Evolutionary conservation across 2,888 invertebrate species (phyloP), one percentile per base, ranked within the genome.

Genomic region (Melanchra persicariae): DNA sequence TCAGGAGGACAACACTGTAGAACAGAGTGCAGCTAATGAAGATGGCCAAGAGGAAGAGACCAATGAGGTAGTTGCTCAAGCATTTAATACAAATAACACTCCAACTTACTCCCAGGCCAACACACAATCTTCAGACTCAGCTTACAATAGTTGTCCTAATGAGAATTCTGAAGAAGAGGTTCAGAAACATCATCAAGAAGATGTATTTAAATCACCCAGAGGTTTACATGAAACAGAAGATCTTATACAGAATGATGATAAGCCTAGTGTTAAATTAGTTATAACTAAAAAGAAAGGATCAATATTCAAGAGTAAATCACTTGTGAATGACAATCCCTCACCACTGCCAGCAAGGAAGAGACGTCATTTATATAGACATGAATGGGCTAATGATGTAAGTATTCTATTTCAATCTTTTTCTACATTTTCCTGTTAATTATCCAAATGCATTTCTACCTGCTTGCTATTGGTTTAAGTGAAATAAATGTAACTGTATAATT

Each of bases 211-310:
- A 88, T 95, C 93, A 74, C 96, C 91, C 73, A 92, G 91, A 82
- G 92, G 83, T 59, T 84, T 90, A 72, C 91, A 85, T 88, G 95
- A 91, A 81, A 87, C 87, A 79, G 95, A 95, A 77, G 92, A 91
- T 70, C 91, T 93, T 61, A 83, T 91, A 63, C 86, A 75, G n/a
- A 77, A 69, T 83, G 96, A 96, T 47, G 96, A 96, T 51, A 96
- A 96, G 79, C 96, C 96, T 59, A 93, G 97, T 89, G 97, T 97
- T 26, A 98, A 98, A 88, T 91, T 98, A 79, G 97, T 97, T 24
- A 97, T 98, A 79, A 97, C 97, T 2, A 98, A 97, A 90, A 98
- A 98, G 91, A 98, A 98, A 90, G 98, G 98, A 59, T 98, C 98
- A 87, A 98, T 98, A 91, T 98, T 98, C 89, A 98, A 98, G 89